A percentile compares a stretch with the other conserved stretches of the same genome.
phyloP scores from a whole-genome alignment of 2,113 vertebrate genomes.

The Parus major region DNA sequence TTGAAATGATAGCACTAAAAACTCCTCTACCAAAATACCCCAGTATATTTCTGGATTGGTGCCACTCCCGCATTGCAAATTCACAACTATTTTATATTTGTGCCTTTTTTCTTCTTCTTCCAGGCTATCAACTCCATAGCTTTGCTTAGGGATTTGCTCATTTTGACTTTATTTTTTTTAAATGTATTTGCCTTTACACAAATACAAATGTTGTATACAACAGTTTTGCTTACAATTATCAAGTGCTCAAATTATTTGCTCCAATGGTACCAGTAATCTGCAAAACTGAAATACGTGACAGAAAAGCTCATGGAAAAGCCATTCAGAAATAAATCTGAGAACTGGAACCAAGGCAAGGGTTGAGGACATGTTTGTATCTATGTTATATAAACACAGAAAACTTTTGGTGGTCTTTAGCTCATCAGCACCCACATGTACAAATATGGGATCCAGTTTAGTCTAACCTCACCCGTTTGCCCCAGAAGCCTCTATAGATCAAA shows the following conservation, averaged over 20 bases:
- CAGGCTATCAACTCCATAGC: not conserved
- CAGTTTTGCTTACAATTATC: slow-evolving; percentile 23
- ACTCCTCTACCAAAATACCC: not conserved
- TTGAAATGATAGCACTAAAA: not conserved
- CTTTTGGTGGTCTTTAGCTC: not conserved
- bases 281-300: not conserved
- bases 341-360: not conserved
- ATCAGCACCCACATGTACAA: not conserved
- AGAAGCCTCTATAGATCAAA: not conserved
- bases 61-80: not conserved
- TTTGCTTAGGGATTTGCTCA: not conserved
- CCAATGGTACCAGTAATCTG: not conserved
- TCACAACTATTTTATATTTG: not conserved
- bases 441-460: not conserved
- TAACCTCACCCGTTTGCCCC: not conserved
- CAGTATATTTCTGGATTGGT: not conserved
- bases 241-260: slow-evolving; percentile 20
- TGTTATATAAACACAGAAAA: not conserved
- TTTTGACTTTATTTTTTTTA: not conserved
- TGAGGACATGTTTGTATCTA: not conserved
- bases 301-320: slow-evolving; percentile 19
- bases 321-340: not conserved
- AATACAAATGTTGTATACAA: slow-evolving; percentile 16
- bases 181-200: not conserved
- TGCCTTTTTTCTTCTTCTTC: not conserved